Conservation (phyloP, 2,113 vertebrate genomes). For the Chrysochloris asiatica region DNA sequence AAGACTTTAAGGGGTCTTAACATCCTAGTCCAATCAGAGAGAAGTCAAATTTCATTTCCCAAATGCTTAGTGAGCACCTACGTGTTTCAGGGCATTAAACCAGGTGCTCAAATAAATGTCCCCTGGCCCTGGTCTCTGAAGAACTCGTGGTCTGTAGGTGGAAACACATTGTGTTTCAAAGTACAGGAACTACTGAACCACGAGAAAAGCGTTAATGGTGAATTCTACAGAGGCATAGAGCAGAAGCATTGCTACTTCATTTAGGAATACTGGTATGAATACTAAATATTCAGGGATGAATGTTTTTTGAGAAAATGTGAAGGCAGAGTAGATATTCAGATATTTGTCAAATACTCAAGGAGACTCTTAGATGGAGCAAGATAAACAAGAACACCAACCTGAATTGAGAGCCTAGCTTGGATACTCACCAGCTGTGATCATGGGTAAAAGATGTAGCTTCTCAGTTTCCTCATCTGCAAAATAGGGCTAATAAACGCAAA, state of each 20-base stretch:
- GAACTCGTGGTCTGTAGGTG: not conserved
- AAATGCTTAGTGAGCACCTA: not conserved
- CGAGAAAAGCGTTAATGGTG: not conserved
- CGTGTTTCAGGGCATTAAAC: not conserved
- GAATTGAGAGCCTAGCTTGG: not conserved
- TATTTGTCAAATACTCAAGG: not conserved
- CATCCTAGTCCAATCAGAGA: slow-evolving; percentile 50
- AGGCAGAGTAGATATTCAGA: not conserved
- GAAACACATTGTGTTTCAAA: slow-evolving; percentile 29
- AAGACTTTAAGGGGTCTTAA: slow-evolving; percentile 5
- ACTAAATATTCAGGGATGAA: not conserved
- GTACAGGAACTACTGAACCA: not conserved
- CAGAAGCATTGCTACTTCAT: not conserved
- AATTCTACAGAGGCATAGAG: slow-evolving; percentile 18
- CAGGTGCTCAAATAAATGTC: not conserved
- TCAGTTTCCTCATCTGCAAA: not conserved
- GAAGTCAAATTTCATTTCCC: slow-evolving; percentile 29
- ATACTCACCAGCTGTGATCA: too few species aligned
- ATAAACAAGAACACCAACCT: not conserved
- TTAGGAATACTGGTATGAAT: not conserved
- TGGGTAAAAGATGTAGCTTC: not conserved
- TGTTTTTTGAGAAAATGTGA: not conserved
- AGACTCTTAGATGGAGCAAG: not conserved
- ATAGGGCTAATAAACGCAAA: not conserved
- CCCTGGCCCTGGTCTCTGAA: not conserved